Base-by-base conservation (phyloP, 2,113 vertebrate species). In the Cryptoleucopteryx plumbea region DNA sequence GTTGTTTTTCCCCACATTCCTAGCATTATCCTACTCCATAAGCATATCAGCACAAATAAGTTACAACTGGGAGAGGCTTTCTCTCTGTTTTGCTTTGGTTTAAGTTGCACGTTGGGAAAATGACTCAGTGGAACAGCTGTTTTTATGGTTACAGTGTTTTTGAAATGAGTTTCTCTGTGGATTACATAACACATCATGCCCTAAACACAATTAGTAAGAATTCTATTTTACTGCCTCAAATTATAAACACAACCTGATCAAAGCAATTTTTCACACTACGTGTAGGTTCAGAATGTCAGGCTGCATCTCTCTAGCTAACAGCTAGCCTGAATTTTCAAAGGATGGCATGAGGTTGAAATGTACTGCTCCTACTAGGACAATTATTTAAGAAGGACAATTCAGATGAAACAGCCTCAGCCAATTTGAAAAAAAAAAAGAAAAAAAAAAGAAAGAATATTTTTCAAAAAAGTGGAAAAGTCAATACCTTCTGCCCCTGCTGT, bases 171-270 rank as follows among this genome's bases (percentile, higher is more conserved):
- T 90, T 91, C 68, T 95, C 85, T 92, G 56, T 79, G 75, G 91
- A 89, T 93, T 93, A 85, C n/a, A 91, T 81, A 88, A 90, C 66
- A 67, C 47, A 93, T 87, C 84, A 91, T 70, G 73, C n/a, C 74
- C 94, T 85, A 89, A 96, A 92, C 68, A 94, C 79, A 95, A 94
- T 94, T 94, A 96, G 86, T 63, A 88, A 87, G 93, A 81, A 85
- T 65, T 96, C 88, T 73, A 50, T 82, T 95, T 95, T 75, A 77
- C 66, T 77, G 93, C 81, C 40, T 94, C 58, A 87, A 94, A 96
- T 95, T 93, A 90, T 66, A 95, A 96, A 86, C 86, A 91, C 67
- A 91, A 68, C 72, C 80, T 91, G 71, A 96, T 93, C 86, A 92
- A 92, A 93, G 91, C 56, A 59, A 91, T 95, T 95, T 85, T 89